A percentile compares a stretch with the other conserved stretches of the same genome.
Evolutionary conservation across 2,797 vertebrate genomes (phyloP).

Genomic region (Dryobates pubescens): DNA sequence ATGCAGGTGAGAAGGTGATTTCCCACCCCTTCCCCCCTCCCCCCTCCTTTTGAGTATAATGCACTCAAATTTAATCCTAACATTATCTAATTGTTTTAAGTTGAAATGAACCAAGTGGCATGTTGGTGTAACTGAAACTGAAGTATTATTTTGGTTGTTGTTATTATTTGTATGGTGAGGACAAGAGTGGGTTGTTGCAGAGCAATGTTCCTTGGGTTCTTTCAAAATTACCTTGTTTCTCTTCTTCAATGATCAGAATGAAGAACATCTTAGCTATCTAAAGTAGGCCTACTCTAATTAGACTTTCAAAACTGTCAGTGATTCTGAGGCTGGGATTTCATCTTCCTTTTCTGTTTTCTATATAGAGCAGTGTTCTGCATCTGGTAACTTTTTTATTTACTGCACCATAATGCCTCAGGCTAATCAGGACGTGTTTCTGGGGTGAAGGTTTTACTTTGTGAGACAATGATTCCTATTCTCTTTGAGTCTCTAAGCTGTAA

Average conservation of each 20-base stretch:
- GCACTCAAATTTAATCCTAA: not conserved
- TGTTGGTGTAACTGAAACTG: not conserved
- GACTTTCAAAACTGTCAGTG: not conserved
- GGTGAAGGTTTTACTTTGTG: not conserved
- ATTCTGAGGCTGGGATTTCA: not conserved
- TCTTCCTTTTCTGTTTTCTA: not conserved
- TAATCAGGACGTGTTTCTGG: not conserved
- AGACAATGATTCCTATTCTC: not conserved
- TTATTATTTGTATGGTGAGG: not conserved
- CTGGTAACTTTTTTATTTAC: not conserved
- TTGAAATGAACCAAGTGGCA: not conserved
- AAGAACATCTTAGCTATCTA: not conserved
- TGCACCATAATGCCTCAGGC: not conserved
- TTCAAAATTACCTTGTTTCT: not conserved
- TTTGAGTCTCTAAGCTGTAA: not conserved
- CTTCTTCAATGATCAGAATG: not conserved
- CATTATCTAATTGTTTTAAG: not conserved
- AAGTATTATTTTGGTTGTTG: not conserved
- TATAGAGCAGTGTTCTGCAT: not conserved
- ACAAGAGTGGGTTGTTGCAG: not conserved
- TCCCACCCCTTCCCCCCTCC: too few species aligned
- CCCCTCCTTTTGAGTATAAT: not conserved
- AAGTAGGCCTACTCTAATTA: not conserved
- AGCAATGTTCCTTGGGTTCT: not conserved
- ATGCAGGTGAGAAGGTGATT: not conserved